Conservation (phyloP, 2,113 vertebrate genomes). For the Laterallus jamaicensis region DNA sequence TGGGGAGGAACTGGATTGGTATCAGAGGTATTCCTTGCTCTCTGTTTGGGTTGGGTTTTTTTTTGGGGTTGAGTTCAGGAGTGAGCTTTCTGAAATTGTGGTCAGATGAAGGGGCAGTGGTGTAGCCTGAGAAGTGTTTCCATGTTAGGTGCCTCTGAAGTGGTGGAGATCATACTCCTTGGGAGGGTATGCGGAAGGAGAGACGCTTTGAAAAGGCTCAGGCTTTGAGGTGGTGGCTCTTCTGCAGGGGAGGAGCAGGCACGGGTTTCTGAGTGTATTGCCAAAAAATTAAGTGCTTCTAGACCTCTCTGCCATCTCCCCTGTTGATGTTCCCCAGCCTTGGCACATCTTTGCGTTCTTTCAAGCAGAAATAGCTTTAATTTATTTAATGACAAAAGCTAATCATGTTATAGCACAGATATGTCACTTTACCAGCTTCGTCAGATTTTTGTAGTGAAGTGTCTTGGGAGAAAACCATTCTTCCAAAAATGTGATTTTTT, state of each 20-base stretch:
- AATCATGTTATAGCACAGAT: not conserved
- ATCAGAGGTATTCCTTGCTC: not conserved
- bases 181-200: not conserved
- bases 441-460: constrained; percentile 2
- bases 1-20: not conserved
- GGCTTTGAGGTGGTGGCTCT: not conserved
- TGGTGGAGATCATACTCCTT: not conserved
- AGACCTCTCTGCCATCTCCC: not conserved
- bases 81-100: accelerated
- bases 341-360: not conserved
- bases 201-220: not conserved
- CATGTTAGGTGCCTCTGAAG: not conserved
- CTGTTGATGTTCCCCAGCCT: not conserved
- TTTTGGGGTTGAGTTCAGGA: not conserved
- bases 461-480: not conserved
- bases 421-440: constrained; percentile 14
- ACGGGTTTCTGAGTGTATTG: accelerated
- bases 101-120: not conserved
- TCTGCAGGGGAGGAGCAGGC: not conserved
- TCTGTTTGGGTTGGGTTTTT: no score
- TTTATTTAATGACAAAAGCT: constrained; percentile 44
- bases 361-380: constrained; percentile 3
- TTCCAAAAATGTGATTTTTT: not conserved
- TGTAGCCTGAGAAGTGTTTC: not conserved
- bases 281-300: constrained; percentile 8